Evolutionary conservation across 2,797 vertebrate species (phyloP).

Genomic region (Aplochiton taeniatus): DNA sequence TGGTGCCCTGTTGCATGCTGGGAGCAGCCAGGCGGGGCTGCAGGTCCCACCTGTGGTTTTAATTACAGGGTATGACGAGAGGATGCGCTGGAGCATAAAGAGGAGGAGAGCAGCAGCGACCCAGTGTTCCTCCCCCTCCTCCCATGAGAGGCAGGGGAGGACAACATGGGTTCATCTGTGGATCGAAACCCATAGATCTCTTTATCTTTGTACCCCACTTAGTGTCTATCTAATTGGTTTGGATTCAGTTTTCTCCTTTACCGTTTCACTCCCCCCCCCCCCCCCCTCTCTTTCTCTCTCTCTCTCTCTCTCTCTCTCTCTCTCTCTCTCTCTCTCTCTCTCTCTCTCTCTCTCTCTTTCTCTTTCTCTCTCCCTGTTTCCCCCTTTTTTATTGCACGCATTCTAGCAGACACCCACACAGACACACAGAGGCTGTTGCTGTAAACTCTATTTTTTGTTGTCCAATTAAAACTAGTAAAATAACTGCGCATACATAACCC

Average conservation of each 20-base stretch:
- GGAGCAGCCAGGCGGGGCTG: constrained; percentile 71
- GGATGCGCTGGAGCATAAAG: constrained; percentile 62
- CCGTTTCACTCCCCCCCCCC: not conserved
- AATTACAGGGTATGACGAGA: constrained; percentile 76
- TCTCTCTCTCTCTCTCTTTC: not conserved
- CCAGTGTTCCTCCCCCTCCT: constrained; percentile 46
- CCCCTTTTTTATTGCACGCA: not conserved
- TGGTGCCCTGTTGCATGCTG: constrained; percentile 76
- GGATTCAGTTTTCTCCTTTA: not conserved
- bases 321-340: too few species aligned
- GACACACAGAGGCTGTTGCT: too few species aligned
- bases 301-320: not conserved
- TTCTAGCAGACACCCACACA: not conserved
- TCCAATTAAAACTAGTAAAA: too few species aligned
- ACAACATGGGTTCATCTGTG: constrained; percentile 32
- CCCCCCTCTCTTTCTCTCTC: not conserved
- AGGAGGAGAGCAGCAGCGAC: constrained; percentile 64
- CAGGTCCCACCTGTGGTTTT: constrained; percentile 79
- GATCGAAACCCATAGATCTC: constrained; percentile 19
- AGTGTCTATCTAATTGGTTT: not conserved
- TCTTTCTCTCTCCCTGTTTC: not conserved
- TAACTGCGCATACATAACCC: too few species aligned
- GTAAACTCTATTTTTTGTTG: not conserved
- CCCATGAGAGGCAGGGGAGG: not conserved
- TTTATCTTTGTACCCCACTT: not conserved